Base-by-base conservation (phyloP, 2,797 vertebrate genomes). In the Lepus oiostolus region DNA sequence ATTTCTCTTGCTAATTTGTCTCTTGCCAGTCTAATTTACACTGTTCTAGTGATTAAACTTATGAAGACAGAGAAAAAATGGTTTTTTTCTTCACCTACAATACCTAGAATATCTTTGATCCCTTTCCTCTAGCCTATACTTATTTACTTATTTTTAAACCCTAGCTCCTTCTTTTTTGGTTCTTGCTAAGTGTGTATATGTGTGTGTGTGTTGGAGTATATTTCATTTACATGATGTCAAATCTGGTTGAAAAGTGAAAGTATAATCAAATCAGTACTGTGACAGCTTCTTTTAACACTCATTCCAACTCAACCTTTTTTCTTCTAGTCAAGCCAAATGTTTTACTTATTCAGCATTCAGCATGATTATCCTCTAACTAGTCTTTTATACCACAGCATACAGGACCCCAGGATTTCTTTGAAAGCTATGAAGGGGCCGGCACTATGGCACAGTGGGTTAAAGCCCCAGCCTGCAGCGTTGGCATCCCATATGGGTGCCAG, bases 151-250 rank as follows among this genome's bases (percentile, higher is more conserved):
- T 67, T 93, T 83, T 89, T 14, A 0, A 70, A 12, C 84, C 89
- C 71, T 76, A 42, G 2, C 71, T 90, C 90, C 85, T 70, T 93
- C 26, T 86, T 75, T 76, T 68, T 52, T 24, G 1, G 11, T 93
- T 96, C 58, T 94, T 83, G 10, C 8, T 71, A 8, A 76, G 16
- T 75, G 77, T 90, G 42, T 67, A n/a, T 47, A 28, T 50, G 4
- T 50, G n/a, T 24, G 32, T 30, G 22, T 54, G 19, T 16, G 17
- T 83, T 54, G n/a, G 76, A 71, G 54, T 24, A 77, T 65, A 80
- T 80, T 92, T 96, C 80, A 16, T 84, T 88, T 92, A 62, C 30
- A n/a, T 52, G 47, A 88, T 83, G 77, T 11, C 65, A 95, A 90
- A 83, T 26, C 26, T 79, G 26, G 38, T 81, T 85, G 76, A 85